Evolutionary conservation across 2,888 invertebrate genomes (phyloP), one percentile per base, ranked within the genome.

Genomic region (Pyralis farinalis): DNA sequence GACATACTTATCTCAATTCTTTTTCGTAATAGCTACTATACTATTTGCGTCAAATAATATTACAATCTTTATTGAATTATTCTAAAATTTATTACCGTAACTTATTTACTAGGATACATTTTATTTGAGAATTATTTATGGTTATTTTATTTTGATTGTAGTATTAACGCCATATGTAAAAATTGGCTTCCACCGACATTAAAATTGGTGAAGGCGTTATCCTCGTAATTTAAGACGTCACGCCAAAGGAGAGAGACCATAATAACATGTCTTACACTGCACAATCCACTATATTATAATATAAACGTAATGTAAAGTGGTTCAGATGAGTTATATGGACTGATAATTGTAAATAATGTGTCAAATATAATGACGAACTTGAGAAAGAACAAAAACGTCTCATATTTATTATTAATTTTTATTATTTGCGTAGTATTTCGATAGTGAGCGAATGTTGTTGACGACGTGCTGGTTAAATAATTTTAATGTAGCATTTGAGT

Each of bases 301-400:
- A 40, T 43, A 55, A 52, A 51, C 54, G 48, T 42, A 46, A 45
- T 32, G 46, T 46, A 47, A 59, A 51, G 57, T 53, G 51, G 59
- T 63, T 66, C 59, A 57, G 58, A 65, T 63, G 59, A 71, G 63
- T 71, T 72, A 62, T 62, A 74, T 59, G 69, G 84, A 85, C 84
- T 85, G 84, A 85, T 81, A 61, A 73, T 69, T 85, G 82, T 83
- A 82, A 63, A 84, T 85, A 82, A 57, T 58, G 60, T 71, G 70
- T 73, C 71, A 71, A 71, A 73, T 70, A 61, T n/a, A n/a, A n/a
- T n/a, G n/a, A 39, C 51, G 66, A 75, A 75, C 74, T 78, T 74
- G 75, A 73, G 71, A 78, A 78, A 63, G 80, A 83, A 82, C 82
- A 83, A 84, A 74, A 66, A 62, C 49, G 69, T 83, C 81, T 83